Percentiles rank a stretch among this genome's conserved stretches.
These are phyloP conservation scores for Boloria euphrosyne DNA, from an alignment of 2,888 invertebrate genomes.

Conservation along the genomic window DNA sequence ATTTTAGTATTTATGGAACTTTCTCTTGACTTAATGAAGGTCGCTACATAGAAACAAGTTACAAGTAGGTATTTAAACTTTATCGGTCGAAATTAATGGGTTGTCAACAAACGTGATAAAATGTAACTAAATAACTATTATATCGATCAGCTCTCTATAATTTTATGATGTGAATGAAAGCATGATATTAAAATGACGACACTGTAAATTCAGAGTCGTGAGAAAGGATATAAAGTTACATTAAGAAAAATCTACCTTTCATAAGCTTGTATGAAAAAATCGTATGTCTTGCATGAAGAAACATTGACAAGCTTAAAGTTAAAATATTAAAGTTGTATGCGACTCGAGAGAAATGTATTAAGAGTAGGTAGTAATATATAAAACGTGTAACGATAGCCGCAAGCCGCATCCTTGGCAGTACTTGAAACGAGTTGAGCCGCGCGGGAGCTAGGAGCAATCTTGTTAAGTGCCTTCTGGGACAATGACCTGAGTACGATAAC, in stretches of 20 bases:
- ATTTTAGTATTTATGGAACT: slow-evolving; percentile 15
- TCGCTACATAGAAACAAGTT: slow-evolving; percentile 13
- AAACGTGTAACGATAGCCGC: slow-evolving; percentile 15
- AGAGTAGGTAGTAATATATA: not conserved
- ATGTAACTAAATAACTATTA: slow-evolving; percentile 2
- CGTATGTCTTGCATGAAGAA: no score
- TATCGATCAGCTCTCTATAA: no score
- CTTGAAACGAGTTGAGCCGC: slow-evolving; percentile 33
- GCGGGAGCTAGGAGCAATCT: slow-evolving; percentile 39
- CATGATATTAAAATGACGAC: no score
- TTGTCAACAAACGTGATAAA: slow-evolving; percentile 17
- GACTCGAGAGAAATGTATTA: no score
- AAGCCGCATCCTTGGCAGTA: slow-evolving; percentile 19
- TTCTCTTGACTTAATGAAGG: slow-evolving; percentile 26
- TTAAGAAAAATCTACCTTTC: no score
- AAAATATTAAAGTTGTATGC: no score
- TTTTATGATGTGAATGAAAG: no score
- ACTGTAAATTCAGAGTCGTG: no score
- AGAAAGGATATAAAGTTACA: no score
- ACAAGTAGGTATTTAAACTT: slow-evolving; percentile 14
- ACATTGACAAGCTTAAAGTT: no score
- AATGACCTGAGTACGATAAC: slow-evolving; percentile 35
- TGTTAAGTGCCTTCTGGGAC: slow-evolving; percentile 38
- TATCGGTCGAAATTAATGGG: slow-evolving; percentile 11
- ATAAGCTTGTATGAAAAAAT: no score